These are phyloP conservation scores for Pimpla rufipes DNA, from an alignment of 2,888 invertebrate species.

Conservation along the genomic window DNA sequence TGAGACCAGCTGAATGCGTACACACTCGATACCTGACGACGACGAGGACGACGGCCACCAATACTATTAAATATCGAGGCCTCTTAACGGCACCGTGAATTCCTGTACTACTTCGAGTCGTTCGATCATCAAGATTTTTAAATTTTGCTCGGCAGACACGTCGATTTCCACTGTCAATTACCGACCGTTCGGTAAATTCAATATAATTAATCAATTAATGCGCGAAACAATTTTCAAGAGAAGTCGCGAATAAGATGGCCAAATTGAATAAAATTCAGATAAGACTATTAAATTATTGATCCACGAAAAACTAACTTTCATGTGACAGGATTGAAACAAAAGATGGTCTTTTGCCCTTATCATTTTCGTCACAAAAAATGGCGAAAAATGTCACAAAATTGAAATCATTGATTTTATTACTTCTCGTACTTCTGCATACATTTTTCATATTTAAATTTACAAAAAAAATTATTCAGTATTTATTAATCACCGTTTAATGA, in stretches of 20 bases:
- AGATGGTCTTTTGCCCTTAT: no score
- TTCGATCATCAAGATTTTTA: constrained; percentile 40
- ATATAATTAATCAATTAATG: no score
- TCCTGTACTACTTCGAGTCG: constrained; percentile 64
- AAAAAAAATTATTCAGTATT: no score
- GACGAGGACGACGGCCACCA: constrained; percentile 11
- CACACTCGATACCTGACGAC: constrained; percentile 9
- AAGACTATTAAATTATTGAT: not conserved
- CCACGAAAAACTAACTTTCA: not conserved
- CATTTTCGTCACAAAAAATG: no score
- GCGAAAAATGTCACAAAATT: no score
- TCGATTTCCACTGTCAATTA: constrained; percentile 7
- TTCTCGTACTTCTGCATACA: no score
- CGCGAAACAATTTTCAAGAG: not conserved
- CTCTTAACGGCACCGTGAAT: constrained; percentile 68
- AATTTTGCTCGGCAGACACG: constrained; percentile 6
- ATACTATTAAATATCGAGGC: constrained; percentile 62
- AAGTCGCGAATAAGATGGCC: not conserved
- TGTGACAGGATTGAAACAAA: no score
- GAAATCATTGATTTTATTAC: no score
- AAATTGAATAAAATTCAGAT: not conserved
- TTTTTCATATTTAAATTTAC: no score
- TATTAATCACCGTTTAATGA: no score
- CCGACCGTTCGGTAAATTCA: not conserved
- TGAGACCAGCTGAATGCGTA: constrained; percentile 49